Conservation (phyloP, 2,113 vertebrate species). For the Nyctibius bracteatus region DNA sequence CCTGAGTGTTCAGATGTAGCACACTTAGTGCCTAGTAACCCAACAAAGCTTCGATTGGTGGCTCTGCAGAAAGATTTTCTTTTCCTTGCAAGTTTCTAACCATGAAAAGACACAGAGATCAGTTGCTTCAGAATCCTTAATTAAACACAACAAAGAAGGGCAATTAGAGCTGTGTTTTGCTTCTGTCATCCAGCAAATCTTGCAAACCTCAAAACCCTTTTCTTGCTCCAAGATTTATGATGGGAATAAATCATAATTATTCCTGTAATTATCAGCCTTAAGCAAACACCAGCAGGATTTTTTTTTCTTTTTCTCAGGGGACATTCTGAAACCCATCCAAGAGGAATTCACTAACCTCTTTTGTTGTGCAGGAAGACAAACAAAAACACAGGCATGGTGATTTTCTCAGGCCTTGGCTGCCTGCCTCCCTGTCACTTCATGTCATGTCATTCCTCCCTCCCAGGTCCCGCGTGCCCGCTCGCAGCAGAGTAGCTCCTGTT, state of each 20-base stretch:
- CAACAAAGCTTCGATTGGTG: constrained; percentile 76
- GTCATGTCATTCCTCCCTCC: not conserved
- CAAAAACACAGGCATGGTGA: not conserved
- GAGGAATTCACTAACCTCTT: not conserved
- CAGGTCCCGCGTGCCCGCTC: accelerated
- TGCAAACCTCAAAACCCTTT: not conserved
- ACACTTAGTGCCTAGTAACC: constrained; percentile 76
- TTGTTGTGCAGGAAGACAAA: not conserved
- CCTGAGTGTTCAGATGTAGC: constrained; percentile 70
- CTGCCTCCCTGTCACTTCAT: constrained; percentile 22
- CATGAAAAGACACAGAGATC: constrained; percentile 69
- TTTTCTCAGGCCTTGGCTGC: constrained; percentile 32
- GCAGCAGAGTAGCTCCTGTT: not conserved
- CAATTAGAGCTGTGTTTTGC: constrained; percentile 64
- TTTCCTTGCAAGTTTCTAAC: constrained; percentile 71
- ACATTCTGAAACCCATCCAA: not conserved
- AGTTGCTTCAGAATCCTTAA: constrained; percentile 75
- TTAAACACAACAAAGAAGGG: constrained; percentile 64
- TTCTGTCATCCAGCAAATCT: constrained; percentile 46
- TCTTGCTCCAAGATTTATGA: constrained; percentile 19
- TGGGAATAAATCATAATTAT: constrained; percentile 38
- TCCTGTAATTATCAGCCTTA: not conserved
- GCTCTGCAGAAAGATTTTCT: constrained; percentile 63
- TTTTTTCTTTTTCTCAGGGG: not conserved
- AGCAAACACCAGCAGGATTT: not conserved